These are phyloP conservation scores for Ornithoptera alexandrae DNA, from an alignment of 2,888 invertebrate genomes.

Conservation along the genomic window DNA sequence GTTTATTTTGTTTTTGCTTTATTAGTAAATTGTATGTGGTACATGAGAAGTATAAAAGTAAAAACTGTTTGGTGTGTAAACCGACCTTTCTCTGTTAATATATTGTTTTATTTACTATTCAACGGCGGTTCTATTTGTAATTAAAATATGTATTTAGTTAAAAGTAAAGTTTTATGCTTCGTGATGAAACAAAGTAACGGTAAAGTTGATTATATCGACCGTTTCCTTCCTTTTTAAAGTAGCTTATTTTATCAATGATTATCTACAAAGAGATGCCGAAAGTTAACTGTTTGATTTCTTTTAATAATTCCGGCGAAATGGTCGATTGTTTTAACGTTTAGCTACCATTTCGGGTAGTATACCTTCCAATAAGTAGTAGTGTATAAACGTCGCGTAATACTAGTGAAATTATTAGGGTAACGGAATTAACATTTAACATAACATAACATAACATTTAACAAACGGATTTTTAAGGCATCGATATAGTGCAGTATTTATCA, in stretches of 20 bases:
- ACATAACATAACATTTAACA: no score
- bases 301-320: slow-evolving; percentile 42
- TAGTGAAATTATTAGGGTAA: no score
- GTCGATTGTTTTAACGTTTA: slow-evolving; percentile 47
- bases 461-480: no score
- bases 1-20: no score
- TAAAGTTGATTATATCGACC: slow-evolving; percentile 17
- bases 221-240: slow-evolving; percentile 26
- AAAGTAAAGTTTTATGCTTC: neutral
- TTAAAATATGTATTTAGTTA: neutral
- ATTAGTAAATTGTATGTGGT: no score
- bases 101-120: no score
- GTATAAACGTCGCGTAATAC: no score
- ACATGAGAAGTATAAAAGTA: no score
- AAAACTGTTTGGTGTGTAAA: neutral
- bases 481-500: no score
- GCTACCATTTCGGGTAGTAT: slow-evolving; percentile 43
- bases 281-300: slow-evolving; percentile 23
- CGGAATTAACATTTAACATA: no score
- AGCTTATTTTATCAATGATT: slow-evolving; percentile 25
- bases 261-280: slow-evolving; percentile 29
- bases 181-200: slow-evolving; percentile 8
- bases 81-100: neutral
- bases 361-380: no score
- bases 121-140: neutral